These are phyloP conservation scores for Pachyseris speciosa DNA, from an alignment of 64 coral and sea anemone genomes.

Conservation along the genomic window DNA sequence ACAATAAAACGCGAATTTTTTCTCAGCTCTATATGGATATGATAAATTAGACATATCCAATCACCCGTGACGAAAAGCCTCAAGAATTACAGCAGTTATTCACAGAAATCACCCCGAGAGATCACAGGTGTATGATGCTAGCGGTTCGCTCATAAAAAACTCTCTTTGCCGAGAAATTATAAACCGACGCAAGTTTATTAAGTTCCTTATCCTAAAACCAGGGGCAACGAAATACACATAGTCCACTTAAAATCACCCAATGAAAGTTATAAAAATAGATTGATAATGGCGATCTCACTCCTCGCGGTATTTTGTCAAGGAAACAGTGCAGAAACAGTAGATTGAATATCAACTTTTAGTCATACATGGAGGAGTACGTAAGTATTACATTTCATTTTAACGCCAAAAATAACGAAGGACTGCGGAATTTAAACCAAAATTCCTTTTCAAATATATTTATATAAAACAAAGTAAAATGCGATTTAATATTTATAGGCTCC, in stretches of 20 bases:
- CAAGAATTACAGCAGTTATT: not conserved
- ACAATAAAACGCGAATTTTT: not conserved
- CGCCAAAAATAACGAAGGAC: not conserved
- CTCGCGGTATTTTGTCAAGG: not conserved
- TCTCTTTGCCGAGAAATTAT: not conserved
- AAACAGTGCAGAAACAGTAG: not conserved
- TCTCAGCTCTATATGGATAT: not conserved
- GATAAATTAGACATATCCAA: not conserved
- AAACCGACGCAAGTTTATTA: not conserved
- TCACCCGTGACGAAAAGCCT: not conserved
- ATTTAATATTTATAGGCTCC: not conserved
- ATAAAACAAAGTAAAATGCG: not conserved
- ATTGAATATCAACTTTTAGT: not conserved
- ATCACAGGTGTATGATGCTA: slow-evolving; percentile 13
- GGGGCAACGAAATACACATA: not conserved
- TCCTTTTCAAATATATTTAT: not conserved
- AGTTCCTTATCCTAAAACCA: not conserved
- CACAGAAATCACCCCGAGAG: not conserved
- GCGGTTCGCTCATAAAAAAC: not conserved
- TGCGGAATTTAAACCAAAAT: not conserved
- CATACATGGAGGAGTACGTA: too few relatives aligned
- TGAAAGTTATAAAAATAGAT: not conserved
- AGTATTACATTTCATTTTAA: too few relatives aligned
- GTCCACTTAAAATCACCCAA: not conserved
- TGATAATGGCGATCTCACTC: not conserved